phyloP scores from a whole-genome alignment of 2,797 vertebrate genomes.

The Saxicola maurus region DNA sequence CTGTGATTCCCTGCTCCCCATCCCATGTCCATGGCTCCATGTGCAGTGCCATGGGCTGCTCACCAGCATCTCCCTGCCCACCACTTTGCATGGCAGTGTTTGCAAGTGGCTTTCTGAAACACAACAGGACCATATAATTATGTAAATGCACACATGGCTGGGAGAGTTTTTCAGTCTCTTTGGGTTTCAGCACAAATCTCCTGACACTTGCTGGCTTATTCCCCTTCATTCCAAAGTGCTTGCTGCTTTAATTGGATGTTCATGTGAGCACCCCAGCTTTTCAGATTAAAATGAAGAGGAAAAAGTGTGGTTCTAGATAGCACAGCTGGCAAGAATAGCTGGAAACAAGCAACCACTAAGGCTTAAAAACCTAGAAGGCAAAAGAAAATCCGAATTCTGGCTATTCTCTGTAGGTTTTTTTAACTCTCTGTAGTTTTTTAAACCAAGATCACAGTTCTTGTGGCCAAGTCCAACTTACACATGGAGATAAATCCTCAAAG shows the following conservation, averaged over 20 bases:
- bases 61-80: not conserved
- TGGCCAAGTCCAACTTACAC: not conserved
- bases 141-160: not conserved
- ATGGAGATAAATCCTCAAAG: not conserved
- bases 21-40: accelerated
- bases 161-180: not conserved
- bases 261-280: not conserved
- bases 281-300: not conserved
- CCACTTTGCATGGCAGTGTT: not conserved
- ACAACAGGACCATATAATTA: not conserved
- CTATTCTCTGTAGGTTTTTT: not conserved
- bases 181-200: conserved; percentile 8
- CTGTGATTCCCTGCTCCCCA: not conserved
- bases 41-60: not conserved
- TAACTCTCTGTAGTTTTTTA: not conserved
- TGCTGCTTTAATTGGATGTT: not conserved
- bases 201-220: conserved; percentile 17
- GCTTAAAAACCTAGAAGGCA: not conserved
- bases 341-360: not conserved
- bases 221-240: not conserved
- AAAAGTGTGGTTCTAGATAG: not conserved
- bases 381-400: not conserved
- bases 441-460: not conserved
- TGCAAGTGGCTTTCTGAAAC: not conserved
- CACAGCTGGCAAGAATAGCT: not conserved